Percentiles rank a stretch among this genome's conserved stretches.
Conservation (phyloP, 2,113 vertebrate species). For the Forbesichthys papilliferus region DNA sequence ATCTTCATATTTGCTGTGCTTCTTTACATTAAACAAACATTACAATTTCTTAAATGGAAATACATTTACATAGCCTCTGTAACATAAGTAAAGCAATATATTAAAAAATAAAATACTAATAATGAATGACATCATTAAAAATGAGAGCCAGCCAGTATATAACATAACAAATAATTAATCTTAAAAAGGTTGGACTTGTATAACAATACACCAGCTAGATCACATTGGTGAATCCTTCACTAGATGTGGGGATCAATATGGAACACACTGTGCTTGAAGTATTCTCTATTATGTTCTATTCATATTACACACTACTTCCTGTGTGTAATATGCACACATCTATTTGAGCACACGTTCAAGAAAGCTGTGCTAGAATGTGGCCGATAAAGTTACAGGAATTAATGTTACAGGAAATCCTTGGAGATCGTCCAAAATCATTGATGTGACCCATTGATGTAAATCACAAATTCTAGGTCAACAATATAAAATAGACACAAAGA, state of each 20-base stretch:
- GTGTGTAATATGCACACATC: constrained; percentile 10
- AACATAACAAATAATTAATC: constrained; percentile 23
- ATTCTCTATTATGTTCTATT: not conserved
- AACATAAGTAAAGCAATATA: too few species aligned
- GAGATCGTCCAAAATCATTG: constrained; percentile 1
- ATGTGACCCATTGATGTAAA: not conserved
- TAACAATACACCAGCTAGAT: not conserved
- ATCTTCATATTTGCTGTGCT: constrained; percentile 18
- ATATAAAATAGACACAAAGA: constrained; percentile 17
- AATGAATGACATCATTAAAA: constrained; percentile 7
- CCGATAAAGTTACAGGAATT: not conserved
- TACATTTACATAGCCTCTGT: not conserved
- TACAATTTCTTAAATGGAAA: not conserved
- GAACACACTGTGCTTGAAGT: not conserved
- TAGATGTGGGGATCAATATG: not conserved
- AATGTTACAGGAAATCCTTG: not conserved
- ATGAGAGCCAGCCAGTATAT: not conserved
- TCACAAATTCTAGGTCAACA: constrained; percentile 7
- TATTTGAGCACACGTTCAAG: constrained; percentile 15
- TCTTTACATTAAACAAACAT: not conserved
- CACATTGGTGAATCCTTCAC: not conserved
- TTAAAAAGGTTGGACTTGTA: constrained; percentile 16
- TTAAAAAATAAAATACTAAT: constrained; percentile 12
- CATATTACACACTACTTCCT: not conserved
- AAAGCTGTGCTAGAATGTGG: constrained; percentile 27